A percentile compares a stretch with the other conserved stretches of the same genome.
Conservation (phyloP, 2,797 vertebrate genomes). For the Protonibea diacanthus region DNA sequence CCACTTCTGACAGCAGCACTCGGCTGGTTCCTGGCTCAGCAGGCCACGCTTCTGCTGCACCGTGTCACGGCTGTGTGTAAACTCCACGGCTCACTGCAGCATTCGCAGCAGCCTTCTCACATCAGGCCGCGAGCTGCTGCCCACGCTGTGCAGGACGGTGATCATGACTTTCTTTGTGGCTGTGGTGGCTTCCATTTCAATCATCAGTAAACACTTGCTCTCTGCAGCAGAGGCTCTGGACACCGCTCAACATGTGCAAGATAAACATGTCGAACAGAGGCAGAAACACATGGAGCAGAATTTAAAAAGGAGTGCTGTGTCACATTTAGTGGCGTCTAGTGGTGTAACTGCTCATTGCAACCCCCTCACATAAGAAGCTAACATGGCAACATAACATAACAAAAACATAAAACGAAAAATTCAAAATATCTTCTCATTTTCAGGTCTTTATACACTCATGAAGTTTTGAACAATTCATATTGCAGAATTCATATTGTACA, state of each 20-base stretch:
- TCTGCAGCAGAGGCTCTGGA: slow-evolving; percentile 93
- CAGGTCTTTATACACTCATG: too few relatives aligned
- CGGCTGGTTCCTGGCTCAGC: slow-evolving; percentile 84
- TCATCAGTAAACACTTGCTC: slow-evolving; percentile 93
- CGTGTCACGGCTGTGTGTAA: slow-evolving; percentile 88
- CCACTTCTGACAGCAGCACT: slow-evolving; percentile 88
- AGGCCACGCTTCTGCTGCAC: slow-evolving; percentile 74
- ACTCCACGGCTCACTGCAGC: slow-evolving; percentile 93
- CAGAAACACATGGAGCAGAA: too few relatives aligned
- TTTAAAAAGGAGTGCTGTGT: too few relatives aligned
- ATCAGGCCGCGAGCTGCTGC: slow-evolving; percentile 79
- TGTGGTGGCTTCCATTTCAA: slow-evolving; percentile 85
- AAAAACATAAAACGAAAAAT: too few relatives aligned
- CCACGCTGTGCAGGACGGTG: slow-evolving; percentile 83
- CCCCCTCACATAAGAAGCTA: too few relatives aligned
- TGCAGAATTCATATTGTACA: too few relatives aligned
- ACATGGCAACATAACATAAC: too few relatives aligned
- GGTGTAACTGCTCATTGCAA: too few relatives aligned
- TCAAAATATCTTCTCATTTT: too few relatives aligned
- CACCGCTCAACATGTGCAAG: slow-evolving; percentile 91
- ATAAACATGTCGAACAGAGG: too few relatives aligned
- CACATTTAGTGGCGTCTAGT: too few relatives aligned
- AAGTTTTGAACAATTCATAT: too few relatives aligned
- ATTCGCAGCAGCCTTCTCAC: slow-evolving; percentile 91
- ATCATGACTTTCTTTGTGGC: slow-evolving; percentile 87